Base-by-base conservation (phyloP, 2,888 invertebrate genomes). In the Trachelus troglodyta region DNA sequence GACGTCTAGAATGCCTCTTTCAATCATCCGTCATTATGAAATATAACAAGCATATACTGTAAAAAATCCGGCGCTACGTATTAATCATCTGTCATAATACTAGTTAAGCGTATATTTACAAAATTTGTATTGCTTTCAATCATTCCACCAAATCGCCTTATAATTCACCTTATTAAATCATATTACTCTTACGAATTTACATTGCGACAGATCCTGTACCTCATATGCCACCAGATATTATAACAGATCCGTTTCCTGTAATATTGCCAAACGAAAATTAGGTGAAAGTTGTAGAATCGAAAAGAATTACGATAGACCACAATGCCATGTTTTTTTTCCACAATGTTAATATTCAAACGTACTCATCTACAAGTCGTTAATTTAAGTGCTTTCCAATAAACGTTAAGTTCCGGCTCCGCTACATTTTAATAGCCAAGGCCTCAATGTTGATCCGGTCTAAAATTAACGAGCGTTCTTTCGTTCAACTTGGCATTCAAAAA, bases 11-110 rank as follows among this genome's bases (percentile, higher is more conserved):
- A 78, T 68, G 37, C 69, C 73, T 75, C 33, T 34, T 23, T 31
- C 75, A 75, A 68, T 78, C 76, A 78, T 78, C 75, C 78, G 73
- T 78, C 73, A 76, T 78, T 40, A 71, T 12, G 33, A 69, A 73
- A 71, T 75, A 31, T 78, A 78, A 73, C 73, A 33, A 56, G 56
- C 56, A 9, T 23, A 23, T 71, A 40, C 74, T 69, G 69, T 69
- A 35, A 56, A 34, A 69, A 77, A 77, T 71, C 77, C 75, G 75
- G 56, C 75, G 69, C 68, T 78, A 75, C 78, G 69, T 78, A 78
- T 76, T 78, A 33, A 78, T 78, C 78, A 76, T 56, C 30, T 23
- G 56, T 23, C 23, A 56, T 56, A 56, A 56, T 56, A 56, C 56
- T 2, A 23, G 56, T 56, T 56, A 23, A 23, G 56, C 56, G 15